Percentiles rank a stretch among this genome's conserved stretches.
These are phyloP conservation scores for Pseudopodoces humilis DNA, from an alignment of 2,113 vertebrate species.

Conservation along the genomic window DNA sequence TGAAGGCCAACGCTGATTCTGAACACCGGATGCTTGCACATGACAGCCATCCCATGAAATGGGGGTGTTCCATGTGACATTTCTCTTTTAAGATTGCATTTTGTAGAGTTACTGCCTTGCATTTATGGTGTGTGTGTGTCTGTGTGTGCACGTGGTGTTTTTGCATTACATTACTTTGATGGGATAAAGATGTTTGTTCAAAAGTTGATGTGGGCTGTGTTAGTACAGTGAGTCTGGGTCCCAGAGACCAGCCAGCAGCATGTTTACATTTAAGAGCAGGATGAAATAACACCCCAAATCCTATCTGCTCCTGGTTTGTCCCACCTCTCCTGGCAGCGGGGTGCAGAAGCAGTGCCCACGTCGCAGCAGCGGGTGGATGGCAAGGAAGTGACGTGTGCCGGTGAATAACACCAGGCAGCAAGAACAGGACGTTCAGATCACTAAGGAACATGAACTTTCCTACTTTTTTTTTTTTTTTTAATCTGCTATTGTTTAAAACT, in stretches of 20 bases:
- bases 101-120: not conserved
- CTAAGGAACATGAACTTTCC: not conserved
- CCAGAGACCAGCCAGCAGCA: fast-evolving
- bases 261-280: not conserved
- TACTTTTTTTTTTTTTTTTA: not conserved
- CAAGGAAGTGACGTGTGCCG: not conserved
- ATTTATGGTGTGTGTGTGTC: not conserved
- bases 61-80: not conserved
- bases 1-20: not conserved
- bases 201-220: not conserved
- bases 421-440: slow-evolving; percentile 36
- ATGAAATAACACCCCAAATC: not conserved
- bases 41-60: not conserved
- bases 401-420: not conserved
- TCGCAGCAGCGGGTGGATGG: fast-evolving
- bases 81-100: not conserved
- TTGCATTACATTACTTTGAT: fast-evolving
- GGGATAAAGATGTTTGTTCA: not conserved
- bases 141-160: not conserved
- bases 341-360: not conserved
- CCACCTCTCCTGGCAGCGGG: not conserved
- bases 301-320: not conserved
- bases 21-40: fast-evolving
- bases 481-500: not conserved
- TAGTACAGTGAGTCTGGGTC: not conserved